Conservation (phyloP, 2,888 invertebrate species). For the Gerosis bhagava region DNA sequence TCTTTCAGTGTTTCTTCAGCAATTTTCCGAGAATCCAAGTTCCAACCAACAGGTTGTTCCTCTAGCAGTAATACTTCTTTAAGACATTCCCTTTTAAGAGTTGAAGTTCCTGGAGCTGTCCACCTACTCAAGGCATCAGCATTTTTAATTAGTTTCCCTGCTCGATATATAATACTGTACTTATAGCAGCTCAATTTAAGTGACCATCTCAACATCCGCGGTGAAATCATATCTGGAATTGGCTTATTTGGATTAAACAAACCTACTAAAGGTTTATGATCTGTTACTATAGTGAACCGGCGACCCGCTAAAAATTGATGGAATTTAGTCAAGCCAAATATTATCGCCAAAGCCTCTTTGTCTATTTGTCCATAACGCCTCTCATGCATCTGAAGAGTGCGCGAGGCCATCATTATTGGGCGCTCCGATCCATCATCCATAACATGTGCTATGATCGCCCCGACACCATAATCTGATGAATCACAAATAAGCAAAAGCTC, state of each 20-base stretch:
- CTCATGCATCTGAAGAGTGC: slow-evolving; percentile 27
- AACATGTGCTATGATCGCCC: slow-evolving; percentile 21
- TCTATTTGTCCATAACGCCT: slow-evolving; percentile 28
- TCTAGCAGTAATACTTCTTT: too few relatives aligned
- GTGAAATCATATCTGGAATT: slow-evolving; percentile 28
- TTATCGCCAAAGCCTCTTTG: slow-evolving; percentile 31
- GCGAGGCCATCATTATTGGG: slow-evolving; percentile 22
- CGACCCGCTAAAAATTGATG: slow-evolving; percentile 25
- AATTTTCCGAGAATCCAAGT: too few relatives aligned
- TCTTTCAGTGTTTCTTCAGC: slow-evolving; percentile 24
- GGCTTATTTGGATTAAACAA: too few relatives aligned
- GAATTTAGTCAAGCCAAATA: slow-evolving; percentile 29
- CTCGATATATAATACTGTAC: slow-evolving; percentile 22
- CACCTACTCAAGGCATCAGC: slow-evolving; percentile 28
- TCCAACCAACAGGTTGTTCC: too few relatives aligned
- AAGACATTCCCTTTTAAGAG: too few relatives aligned
- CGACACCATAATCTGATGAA: slow-evolving; percentile 19
- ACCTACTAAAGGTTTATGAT: too few relatives aligned
- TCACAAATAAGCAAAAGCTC: slow-evolving; percentile 12
- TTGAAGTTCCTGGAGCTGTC: too few relatives aligned
- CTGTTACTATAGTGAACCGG: too few relatives aligned
- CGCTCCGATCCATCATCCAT: slow-evolving; percentile 26
- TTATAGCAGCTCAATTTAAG: slow-evolving; percentile 21
- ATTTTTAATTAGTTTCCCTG: slow-evolving; percentile 26
- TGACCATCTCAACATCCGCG: slow-evolving; percentile 29